Base-by-base conservation (phyloP, 2,888 invertebrate species). In the Ectobius pallidus region DNA sequence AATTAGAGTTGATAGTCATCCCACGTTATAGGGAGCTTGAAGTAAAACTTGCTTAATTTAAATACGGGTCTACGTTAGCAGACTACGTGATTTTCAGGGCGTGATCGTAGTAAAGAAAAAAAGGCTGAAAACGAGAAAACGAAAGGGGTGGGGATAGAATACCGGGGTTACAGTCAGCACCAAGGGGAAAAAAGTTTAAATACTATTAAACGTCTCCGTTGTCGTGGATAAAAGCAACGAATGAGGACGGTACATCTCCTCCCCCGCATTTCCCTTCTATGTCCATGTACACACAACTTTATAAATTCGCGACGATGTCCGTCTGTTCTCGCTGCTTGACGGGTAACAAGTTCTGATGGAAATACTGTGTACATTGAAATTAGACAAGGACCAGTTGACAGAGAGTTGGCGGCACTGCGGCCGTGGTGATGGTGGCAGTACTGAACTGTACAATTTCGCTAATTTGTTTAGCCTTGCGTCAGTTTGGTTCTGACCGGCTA, bases 311-410 rank as follows among this genome's bases (percentile, higher is more conserved):
- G 27, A 44, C 18, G 14, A 27, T 58, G 58, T 58, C 46, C n/a
- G 58, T 58, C 27, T 58, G 58, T 30, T 30, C 30, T 22, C 18
- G 46, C 30, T 25, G 27, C 42, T 27, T 27, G 65, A 44, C 44
- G 30, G 20, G 62, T 62, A 39, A 39, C 62, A 62, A 39, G 39
- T 65, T 27, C 44, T 44, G 65, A 65, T 65, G 65, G 65, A 65
- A 65, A 65, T 65, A 65, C 65, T 65, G 65, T 65, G 65, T 65
- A 44, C 65, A 65, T 65, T 65, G 65, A 65, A 65, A 65, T 65
- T 65, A 65, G 65, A 65, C 65, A 65, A 65, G 65, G 44, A 44
- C 44, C 65, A 65, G 65, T 65, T 65, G 65, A 65, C 65, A 58
- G 58, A 46, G 46, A 58, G 58, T 58, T 58, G 55, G 55, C 25